Percentiles rank a stretch among this genome's conserved stretches.
These are phyloP conservation scores for Oplegnathus fasciatus DNA, from an alignment of 2,113 vertebrate species.

Conservation along the genomic window DNA sequence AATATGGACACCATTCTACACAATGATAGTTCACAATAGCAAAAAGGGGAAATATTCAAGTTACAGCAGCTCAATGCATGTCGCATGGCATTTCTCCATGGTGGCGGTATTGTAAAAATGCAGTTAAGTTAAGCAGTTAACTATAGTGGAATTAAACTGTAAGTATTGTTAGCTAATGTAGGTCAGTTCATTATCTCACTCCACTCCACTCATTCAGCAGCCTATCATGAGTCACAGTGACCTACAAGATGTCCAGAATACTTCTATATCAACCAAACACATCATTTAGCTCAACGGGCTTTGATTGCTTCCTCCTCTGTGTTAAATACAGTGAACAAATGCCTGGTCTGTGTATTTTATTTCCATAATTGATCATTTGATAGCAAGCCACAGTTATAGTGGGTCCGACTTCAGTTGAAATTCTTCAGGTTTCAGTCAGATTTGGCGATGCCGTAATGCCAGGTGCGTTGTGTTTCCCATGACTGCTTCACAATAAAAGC, in stretches of 20 bases:
- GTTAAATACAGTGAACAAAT: not conserved
- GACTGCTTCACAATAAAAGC: not conserved
- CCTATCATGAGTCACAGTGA: slow-evolving; percentile 1
- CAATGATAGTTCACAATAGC: not conserved
- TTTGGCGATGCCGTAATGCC: not conserved
- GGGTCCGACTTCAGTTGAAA: too few relatives aligned
- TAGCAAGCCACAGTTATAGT: not conserved
- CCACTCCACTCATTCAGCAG: slow-evolving; percentile 12
- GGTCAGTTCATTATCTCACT: slow-evolving; percentile 36
- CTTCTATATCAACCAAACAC: not conserved
- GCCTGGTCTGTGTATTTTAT: not conserved
- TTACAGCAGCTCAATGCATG: not conserved
- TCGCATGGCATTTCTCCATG: not conserved
- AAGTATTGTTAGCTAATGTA: slow-evolving; percentile 40
- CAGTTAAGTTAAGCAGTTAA: not conserved
- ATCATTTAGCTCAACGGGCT: not conserved
- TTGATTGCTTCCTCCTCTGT: not conserved
- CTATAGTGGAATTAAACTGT: slow-evolving; percentile 15
- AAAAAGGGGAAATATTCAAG: not conserved
- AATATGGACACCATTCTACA: not conserved
- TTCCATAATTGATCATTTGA: not conserved
- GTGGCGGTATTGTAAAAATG: not conserved
- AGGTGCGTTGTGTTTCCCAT: not conserved
- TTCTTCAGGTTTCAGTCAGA: not conserved
- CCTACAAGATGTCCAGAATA: not conserved